A percentile compares a stretch with the other conserved stretches of the same genome.
Evolutionary conservation across 2,888 invertebrate genomes (phyloP).

Genomic region (Caenorhabditis zanzibari): DNA sequence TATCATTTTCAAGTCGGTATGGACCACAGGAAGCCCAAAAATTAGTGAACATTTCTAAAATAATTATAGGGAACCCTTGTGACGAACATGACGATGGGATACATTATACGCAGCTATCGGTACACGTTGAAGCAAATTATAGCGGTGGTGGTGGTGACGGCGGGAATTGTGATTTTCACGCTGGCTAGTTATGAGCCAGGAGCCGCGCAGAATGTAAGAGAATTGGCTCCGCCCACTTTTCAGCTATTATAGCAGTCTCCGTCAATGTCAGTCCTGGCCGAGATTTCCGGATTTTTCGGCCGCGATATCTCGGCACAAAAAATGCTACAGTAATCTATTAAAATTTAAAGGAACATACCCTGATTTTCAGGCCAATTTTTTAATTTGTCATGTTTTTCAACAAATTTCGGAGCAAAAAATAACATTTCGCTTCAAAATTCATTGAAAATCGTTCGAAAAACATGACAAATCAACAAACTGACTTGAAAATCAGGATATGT

Average conservation of each 20-base stretch:
- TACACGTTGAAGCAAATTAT: conserved; percentile 89
- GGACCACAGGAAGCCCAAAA: conserved; percentile 76
- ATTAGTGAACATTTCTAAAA: not conserved
- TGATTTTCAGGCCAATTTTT: no score
- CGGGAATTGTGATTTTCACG: conserved; percentile 94
- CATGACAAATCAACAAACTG: no score
- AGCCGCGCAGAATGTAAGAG: conserved; percentile 17
- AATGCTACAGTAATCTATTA: no score
- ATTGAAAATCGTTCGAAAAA: no score
- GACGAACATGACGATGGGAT: conserved; percentile 96
- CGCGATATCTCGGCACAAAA: not conserved
- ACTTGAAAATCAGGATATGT: no score
- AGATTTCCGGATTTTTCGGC: conserved; percentile 12
- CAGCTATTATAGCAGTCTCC: no score
- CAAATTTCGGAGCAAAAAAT: no score
- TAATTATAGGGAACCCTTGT: conserved; percentile 93
- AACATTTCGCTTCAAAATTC: no score
- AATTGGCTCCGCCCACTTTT: no score
- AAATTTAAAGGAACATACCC: no score
- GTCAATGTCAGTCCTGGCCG: no score
- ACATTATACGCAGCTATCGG: conserved; percentile 91
- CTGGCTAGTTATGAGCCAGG: conserved; percentile 85
- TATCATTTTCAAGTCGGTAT: conserved; percentile 96
- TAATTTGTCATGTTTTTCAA: no score
- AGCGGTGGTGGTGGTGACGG: conserved; percentile 87